Conservation (phyloP, 2,797 vertebrate species). For the Platyrinchus mystaceus region DNA sequence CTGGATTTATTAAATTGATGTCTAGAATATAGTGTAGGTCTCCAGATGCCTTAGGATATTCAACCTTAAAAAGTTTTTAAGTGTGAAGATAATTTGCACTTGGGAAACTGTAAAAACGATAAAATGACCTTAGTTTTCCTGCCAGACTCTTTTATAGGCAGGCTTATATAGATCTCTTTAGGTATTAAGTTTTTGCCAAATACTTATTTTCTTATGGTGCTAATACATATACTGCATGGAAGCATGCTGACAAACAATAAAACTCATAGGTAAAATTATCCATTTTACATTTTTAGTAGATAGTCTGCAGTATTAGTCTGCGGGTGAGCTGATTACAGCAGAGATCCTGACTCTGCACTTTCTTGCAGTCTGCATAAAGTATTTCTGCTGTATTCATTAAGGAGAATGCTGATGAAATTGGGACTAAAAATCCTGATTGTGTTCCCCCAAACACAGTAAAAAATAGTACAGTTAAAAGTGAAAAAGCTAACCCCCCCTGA, state of each 20-base stretch:
- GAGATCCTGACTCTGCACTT: background rate
- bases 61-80: background rate
- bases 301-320: background rate
- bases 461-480: background rate
- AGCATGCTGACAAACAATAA: background rate
- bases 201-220: background rate
- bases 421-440: background rate
- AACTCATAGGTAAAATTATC: background rate
- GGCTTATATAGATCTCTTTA: background rate
- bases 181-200: background rate
- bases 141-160: background rate
- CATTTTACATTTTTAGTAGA: background rate
- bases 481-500: background rate
- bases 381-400: background rate
- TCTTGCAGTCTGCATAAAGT: background rate
- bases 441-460: background rate
- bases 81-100: background rate
- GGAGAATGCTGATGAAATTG: background rate
- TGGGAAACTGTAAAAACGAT: constrained; percentile 3
- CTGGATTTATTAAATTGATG: background rate
- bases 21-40: background rate
- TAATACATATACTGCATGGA: background rate
- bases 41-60: background rate
- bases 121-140: background rate
- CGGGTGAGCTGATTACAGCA: background rate